phyloP scores from a whole-genome alignment of 2,113 vertebrate species.

The Baryphthengus martii region DNA sequence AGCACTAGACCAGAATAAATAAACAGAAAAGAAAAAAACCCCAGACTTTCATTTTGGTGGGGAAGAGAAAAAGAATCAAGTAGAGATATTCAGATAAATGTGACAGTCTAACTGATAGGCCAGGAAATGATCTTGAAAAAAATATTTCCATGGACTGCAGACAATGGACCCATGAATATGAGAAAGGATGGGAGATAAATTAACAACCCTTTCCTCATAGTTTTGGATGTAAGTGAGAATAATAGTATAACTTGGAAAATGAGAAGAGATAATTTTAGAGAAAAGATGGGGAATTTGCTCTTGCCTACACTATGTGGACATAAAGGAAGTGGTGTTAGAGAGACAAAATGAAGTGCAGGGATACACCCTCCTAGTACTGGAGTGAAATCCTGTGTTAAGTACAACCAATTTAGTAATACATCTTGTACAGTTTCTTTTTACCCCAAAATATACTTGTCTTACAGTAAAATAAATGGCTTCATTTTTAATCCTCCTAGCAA shows the following conservation, averaged over 20 bases:
- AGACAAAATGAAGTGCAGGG: background rate
- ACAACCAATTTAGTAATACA: background rate
- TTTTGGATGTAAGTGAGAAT: background rate
- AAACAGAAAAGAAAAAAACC: background rate
- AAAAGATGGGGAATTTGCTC: background rate
- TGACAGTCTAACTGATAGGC: background rate
- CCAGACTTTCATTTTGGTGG: background rate
- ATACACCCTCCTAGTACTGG: background rate
- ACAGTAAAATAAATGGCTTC: background rate
- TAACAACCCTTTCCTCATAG: accelerated
- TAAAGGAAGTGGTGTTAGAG: background rate
- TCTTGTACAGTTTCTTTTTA: background rate
- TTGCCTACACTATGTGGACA: background rate
- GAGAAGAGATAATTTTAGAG: background rate
- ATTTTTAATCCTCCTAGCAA: background rate
- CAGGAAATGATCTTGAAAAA: background rate
- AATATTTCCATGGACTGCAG: background rate
- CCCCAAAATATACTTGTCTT: background rate
- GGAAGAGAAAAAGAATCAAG: background rate
- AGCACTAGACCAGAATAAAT: background rate
- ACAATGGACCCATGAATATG: background rate
- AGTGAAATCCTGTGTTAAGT: background rate
- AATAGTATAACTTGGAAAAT: background rate
- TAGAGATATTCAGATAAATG: background rate
- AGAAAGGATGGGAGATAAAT: background rate